These are phyloP conservation scores for Euzophera pinguis DNA, from an alignment of 2,888 invertebrate genomes.

Conservation along the genomic window DNA sequence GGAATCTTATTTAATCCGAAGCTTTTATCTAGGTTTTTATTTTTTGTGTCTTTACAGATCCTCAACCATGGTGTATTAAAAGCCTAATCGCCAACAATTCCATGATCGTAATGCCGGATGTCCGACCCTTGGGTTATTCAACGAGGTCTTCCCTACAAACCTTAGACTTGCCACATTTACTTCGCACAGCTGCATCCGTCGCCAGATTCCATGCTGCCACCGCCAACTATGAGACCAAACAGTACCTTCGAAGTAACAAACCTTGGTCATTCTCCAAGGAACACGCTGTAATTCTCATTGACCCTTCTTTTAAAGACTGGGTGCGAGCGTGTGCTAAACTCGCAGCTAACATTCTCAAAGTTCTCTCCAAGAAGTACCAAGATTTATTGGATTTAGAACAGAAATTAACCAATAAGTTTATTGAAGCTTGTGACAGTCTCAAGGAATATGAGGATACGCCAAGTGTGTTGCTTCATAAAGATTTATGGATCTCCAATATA, in stretches of 20 bases:
- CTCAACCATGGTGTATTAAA: constrained; percentile 46
- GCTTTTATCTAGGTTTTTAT: too few species aligned
- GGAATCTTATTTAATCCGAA: too few species aligned
- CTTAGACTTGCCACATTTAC: constrained; percentile 43
- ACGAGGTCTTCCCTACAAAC: constrained; percentile 30
- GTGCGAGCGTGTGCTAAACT: constrained; percentile 50
- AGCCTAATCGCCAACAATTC: constrained; percentile 47
- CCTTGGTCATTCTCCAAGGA: constrained; percentile 39
- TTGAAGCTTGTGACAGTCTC: constrained; percentile 45
- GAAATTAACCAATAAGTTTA: constrained; percentile 31
- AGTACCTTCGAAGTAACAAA: constrained; percentile 20
- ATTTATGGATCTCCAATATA: constrained; percentile 64
- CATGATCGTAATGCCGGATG: constrained; percentile 59
- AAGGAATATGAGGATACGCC: constrained; percentile 39
- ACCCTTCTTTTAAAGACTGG: constrained; percentile 45
- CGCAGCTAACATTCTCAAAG: constrained; percentile 39
- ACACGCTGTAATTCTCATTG: constrained; percentile 34
- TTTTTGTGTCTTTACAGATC: constrained; percentile 30
- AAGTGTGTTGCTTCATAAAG: constrained; percentile 59
- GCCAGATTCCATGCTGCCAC: constrained; percentile 62
- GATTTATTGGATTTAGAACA: constrained; percentile 35
- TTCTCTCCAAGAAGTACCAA: constrained; percentile 41
- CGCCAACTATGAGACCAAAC: constrained; percentile 47
- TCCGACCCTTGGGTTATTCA: constrained; percentile 46
- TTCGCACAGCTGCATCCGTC: constrained; percentile 35